These are phyloP conservation scores for Nomada ruficornis DNA, from an alignment of 2,888 invertebrate species.

Conservation along the genomic window DNA sequence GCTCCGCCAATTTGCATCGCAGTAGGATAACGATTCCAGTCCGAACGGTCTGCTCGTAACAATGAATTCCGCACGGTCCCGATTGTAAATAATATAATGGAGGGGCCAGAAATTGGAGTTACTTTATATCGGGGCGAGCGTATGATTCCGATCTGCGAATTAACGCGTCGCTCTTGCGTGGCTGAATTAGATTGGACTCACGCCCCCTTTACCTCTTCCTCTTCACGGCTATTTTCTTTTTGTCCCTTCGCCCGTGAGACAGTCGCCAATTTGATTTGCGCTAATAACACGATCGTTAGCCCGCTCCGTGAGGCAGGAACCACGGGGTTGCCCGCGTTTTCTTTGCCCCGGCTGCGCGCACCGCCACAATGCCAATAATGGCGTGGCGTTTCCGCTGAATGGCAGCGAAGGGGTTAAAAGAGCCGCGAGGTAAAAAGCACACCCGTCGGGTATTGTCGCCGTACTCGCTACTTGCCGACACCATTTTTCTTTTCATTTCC, in stretches of 20 bases:
- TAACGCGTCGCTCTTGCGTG: constrained; percentile 53
- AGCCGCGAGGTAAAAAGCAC: constrained; percentile 72
- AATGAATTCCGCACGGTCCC: too few species aligned
- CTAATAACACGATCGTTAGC: constrained; percentile 79
- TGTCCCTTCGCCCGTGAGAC: constrained; percentile 65
- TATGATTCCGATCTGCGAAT: constrained; percentile 71
- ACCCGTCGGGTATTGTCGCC: constrained; percentile 77
- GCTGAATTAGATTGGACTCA: constrained; percentile 57
- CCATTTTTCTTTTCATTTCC: constrained; percentile 25
- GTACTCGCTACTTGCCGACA: constrained; percentile 60
- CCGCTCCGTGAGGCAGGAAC: constrained; percentile 55
- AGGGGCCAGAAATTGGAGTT: constrained; percentile 45
- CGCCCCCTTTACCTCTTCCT: constrained; percentile 26
- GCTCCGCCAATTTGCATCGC: too few species aligned
- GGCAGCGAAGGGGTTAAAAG: constrained; percentile 66
- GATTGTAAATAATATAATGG: not conserved
- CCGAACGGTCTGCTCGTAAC: too few species aligned
- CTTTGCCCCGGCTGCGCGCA: constrained; percentile 66
- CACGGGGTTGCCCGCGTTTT: constrained; percentile 46
- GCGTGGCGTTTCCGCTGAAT: constrained; percentile 75
- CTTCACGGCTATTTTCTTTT: constrained; percentile 4
- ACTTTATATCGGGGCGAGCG: constrained; percentile 41
- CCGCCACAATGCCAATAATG: constrained; percentile 78
- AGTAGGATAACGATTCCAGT: too few species aligned
- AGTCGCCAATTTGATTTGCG: constrained; percentile 73